Evolutionary conservation across 1,140 invertebrate species (phyloP), one percentile per base, ranked within the genome.

Genomic region (Muscidifurax raptorellus): DNA sequence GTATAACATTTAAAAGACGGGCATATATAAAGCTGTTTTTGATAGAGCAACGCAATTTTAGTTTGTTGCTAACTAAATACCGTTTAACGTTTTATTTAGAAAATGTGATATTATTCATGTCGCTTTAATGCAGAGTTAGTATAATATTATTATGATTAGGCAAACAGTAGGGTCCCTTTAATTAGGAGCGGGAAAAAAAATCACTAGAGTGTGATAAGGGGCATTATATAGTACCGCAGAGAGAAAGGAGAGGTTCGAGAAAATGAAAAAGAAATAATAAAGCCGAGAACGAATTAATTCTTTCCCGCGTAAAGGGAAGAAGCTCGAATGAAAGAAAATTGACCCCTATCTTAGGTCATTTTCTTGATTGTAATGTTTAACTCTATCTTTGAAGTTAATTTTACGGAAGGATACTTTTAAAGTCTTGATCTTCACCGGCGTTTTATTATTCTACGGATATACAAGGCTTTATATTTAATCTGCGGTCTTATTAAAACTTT

Each of bases 211-310:
- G 69, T 76, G 83, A 84, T 84, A 84, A 84, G 71, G 27, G 30
- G 32, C 64, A 64, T 80, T 84, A 74, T 84, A 83, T 78, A 83
- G 36, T 59, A 72, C 40, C 66, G 32, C 69, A 30, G 59, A 66
- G n/a, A 7, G 32, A 67, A 80, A 78, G 22, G 64, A 47, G 75
- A 81, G 32, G n/a, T 71, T 87, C 71, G 52, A 59, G 28, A 77
- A 52, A 84, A 83, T 64, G 59, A 83, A 82, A 81, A 82, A 84
- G 69, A 74, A 80, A 84, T 84, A 74, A 80, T 84, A 84, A 80
- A 80, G 52, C 30, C 66, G 44, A 66, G 69, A 84, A 72, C 47
- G 67, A 84, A 84, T 84, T 84, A 84, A 84, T 84, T 84, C 32
- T 77, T 71, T 59, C 0, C 69, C 40, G 66, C 40, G 40, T 78